Percentiles rank a stretch among this genome's conserved stretches.
phyloP scores from a whole-genome alignment of 2,888 invertebrate species.

The Vanessa cardui region DNA sequence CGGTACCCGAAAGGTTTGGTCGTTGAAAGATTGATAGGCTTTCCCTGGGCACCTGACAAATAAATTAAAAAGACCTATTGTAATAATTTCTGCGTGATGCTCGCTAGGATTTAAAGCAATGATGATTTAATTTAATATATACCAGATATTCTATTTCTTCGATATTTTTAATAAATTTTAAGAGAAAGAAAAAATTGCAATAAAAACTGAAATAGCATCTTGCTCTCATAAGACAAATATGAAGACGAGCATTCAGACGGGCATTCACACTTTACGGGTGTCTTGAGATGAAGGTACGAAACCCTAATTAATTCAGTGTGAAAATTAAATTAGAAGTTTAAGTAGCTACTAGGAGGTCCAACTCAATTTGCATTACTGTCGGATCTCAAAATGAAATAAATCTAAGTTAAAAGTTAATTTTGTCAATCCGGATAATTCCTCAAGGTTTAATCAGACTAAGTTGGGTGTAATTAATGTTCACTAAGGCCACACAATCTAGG shows the following conservation, averaged over 20 bases:
- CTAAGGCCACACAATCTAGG: constrained; percentile 81
- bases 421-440: constrained; percentile 82
- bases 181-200: too few species aligned
- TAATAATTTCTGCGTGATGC: too few species aligned
- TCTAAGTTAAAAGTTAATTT: constrained; percentile 83
- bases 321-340: constrained; percentile 38
- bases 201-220: too few species aligned
- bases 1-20: too few species aligned
- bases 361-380: constrained; percentile 44
- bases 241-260: neutral
- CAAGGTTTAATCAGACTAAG: constrained; percentile 82
- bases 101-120: too few species aligned
- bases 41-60: too few species aligned
- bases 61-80: too few species aligned
- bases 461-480: constrained; percentile 82
- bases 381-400: constrained; percentile 66
- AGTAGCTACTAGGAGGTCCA: constrained; percentile 35
- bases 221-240: neutral
- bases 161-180: too few species aligned
- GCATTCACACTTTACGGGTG: neutral
- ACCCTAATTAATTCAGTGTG: constrained; percentile 15
- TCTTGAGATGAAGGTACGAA: neutral
- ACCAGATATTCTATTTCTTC: too few species aligned
- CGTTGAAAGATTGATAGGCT: too few species aligned
- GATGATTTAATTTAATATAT: too few species aligned